Base-by-base conservation (phyloP, 2,113 vertebrate species). In the Egretta garzetta region DNA sequence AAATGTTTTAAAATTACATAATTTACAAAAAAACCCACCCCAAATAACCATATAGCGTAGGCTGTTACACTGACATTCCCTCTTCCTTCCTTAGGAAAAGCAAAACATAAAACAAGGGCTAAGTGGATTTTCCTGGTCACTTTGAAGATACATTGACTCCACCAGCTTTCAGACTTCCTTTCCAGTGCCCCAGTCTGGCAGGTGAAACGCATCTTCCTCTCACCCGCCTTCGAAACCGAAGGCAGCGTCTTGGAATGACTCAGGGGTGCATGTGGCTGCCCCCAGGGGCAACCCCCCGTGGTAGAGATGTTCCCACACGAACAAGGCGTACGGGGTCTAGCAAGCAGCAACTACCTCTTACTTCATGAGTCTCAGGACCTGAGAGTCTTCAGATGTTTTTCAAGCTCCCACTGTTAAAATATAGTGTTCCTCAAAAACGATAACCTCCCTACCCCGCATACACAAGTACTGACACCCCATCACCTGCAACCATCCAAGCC, bases 1-100 rank as follows among this genome's bases (percentile, higher is more conserved):
- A 96, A 96, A 97, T 95, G 95, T 97, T 98, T 98, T 97, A 97
- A 98, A 98, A 97, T 98, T 83, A 98, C 95, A 98, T 97, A 98
- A 97, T 98, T 98, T 98, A 98, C 97, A 96, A 96, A 97, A 97
- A 90, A 86, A 6, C 2, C 18, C 4, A 72, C 49, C 76, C 82
- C 62, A 4, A 91, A 71, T 67, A 94, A 86, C 63, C 72, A 85
- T 3, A 95, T 26, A 77, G 77, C 86, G 90, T 86, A 96, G 91
- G 90, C 80, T 96, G 87, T 79, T 91, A 95, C 76, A 71, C 93
- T 85, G 90, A 97, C 95, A 96, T 95, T 94, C 91, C 84, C 77
- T 96, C 93, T 96, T 95, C 95, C 96, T 96, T 96, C 92, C 72
- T 96, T 84, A 92, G 95, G 95, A 97, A 98, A 97, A 96, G 84